Percentiles rank a stretch among this genome's conserved stretches.
These are phyloP conservation scores for Smutsia gigantea DNA, from an alignment of 2,797 vertebrate genomes.

Conservation along the genomic window DNA sequence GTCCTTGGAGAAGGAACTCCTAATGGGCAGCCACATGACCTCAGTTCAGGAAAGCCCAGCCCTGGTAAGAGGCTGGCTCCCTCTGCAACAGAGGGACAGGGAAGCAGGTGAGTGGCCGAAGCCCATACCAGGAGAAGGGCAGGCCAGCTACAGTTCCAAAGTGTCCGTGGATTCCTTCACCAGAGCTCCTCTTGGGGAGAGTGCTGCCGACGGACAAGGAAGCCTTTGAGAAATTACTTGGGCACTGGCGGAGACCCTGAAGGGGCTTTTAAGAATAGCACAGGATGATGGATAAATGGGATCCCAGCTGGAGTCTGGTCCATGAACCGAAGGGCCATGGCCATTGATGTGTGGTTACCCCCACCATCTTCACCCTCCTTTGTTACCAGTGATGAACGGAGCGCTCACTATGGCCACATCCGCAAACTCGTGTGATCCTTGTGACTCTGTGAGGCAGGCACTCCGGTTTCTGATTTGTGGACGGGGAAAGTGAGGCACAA, in stretches of 20 bases:
- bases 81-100: too few relatives aligned
- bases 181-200: neutral
- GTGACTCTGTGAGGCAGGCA: neutral
- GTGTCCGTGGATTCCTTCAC: neutral
- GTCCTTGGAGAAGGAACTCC: neutral
- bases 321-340: neutral
- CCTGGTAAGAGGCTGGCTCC: neutral
- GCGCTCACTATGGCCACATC: neutral
- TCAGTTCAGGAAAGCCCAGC: neutral
- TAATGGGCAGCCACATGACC: neutral
- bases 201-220: neutral
- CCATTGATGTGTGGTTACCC: neutral
- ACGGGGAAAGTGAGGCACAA: neutral
- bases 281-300: neutral
- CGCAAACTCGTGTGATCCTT: neutral
- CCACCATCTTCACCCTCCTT: neutral
- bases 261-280: neutral
- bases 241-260: neutral
- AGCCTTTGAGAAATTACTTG: neutral
- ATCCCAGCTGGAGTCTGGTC: neutral
- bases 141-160: neutral
- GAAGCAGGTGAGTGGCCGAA: neutral
- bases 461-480: too few relatives aligned
- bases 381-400: neutral
- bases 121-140: neutral